Base-by-base conservation (phyloP, 2,888 invertebrate genomes). In the Choreutis nemorana region DNA sequence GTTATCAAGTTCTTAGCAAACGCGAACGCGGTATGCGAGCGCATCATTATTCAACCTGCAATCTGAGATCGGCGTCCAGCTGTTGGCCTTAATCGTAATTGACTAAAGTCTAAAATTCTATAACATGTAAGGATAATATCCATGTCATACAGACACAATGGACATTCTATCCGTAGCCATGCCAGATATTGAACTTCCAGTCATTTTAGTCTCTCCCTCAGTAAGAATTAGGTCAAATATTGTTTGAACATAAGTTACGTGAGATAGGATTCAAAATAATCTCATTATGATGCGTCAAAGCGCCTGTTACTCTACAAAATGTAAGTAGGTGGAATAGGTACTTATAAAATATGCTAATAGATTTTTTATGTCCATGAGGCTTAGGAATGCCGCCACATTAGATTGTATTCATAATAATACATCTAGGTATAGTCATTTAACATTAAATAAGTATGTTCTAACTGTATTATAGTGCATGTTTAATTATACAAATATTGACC, bases 31-130 rank as follows among this genome's bases (percentile, higher is more conserved):
- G 54, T 55, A 63, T 61, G 61, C 48, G 51, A 42, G 44, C 50
- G 50, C 56, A 65, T 71, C 61, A 61, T 55, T 66, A 71, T 71
- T 70, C 70, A 52, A 49, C 41, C 44, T 51, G 46, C 53, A 51
- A 54, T 45, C 40, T 48, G 28, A 28, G 15, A 18, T 29, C 28
- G 11, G 8, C 23, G 5, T 13, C 32, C 34, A 31, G 39, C 41
- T 8, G 13, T 11, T 8, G 3, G 8, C 8, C 14, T n/a, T n/a
- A n/a, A n/a, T n/a, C n/a, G n/a, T n/a, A n/a, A n/a, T n/a, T n/a
- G n/a, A n/a, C 31, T 50, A 65, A 47, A 43, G 45, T 39, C 32
- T 29, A 57, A 33, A 45, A 51, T 61, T 31, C 35, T 39, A 29
- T 44, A 36, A 36, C 40, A 41, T 35, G n/a, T n/a, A n/a, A n/a